These are phyloP conservation scores for Luidia sarsii DNA, from an alignment of 53 echinoderm and acorn worm genomes.

Conservation along the genomic window DNA sequence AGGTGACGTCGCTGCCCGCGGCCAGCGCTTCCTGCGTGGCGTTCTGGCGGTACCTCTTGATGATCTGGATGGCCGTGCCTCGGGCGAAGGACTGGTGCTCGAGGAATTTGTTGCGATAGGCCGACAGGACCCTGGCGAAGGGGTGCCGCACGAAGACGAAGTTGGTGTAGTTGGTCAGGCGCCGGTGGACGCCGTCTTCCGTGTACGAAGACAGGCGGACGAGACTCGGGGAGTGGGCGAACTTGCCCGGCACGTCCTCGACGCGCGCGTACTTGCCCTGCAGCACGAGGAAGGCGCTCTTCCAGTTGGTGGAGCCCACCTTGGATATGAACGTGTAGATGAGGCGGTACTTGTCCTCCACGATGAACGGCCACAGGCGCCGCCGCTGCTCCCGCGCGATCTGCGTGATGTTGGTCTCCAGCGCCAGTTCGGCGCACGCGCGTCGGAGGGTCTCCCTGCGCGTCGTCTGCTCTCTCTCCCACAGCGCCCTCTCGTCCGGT, in stretches of 20 bases:
- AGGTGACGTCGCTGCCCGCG: slow-evolving; percentile 60
- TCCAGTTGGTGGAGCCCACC: slow-evolving; percentile 85
- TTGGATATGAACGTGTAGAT: slow-evolving; percentile 79
- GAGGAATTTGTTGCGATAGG: slow-evolving; percentile 72
- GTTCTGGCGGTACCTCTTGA: slow-evolving; percentile 58
- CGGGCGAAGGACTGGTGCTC: slow-evolving; percentile 50
- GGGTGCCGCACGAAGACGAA: slow-evolving; percentile 88
- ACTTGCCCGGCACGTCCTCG: slow-evolving; percentile 65
- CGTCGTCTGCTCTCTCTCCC: slow-evolving; percentile 15
- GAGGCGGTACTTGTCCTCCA: slow-evolving; percentile 64
- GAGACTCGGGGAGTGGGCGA: slow-evolving; percentile 71
- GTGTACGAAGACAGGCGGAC: slow-evolving; percentile 49
- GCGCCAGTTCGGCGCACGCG: slow-evolving; percentile 9
- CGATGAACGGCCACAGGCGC: slow-evolving; percentile 75
- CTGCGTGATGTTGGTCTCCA: slow-evolving; percentile 37
- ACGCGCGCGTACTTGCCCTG: slow-evolving; percentile 73
- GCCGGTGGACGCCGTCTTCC: slow-evolving; percentile 57
- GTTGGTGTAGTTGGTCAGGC: slow-evolving; percentile 67
- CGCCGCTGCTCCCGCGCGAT: slow-evolving; percentile 52
- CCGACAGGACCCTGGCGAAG: slow-evolving; percentile 74
- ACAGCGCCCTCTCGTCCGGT: slow-evolving; percentile 6
- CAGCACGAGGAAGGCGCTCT: slow-evolving; percentile 75
- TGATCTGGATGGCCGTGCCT: slow-evolving; percentile 43
- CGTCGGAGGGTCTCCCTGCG: slow-evolving; percentile 13
- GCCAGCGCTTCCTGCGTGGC: slow-evolving; percentile 57